A percentile compares a stretch with the other conserved stretches of the same genome.
Conservation (phyloP, 2,113 vertebrate species). For the Trogon melanurus region DNA sequence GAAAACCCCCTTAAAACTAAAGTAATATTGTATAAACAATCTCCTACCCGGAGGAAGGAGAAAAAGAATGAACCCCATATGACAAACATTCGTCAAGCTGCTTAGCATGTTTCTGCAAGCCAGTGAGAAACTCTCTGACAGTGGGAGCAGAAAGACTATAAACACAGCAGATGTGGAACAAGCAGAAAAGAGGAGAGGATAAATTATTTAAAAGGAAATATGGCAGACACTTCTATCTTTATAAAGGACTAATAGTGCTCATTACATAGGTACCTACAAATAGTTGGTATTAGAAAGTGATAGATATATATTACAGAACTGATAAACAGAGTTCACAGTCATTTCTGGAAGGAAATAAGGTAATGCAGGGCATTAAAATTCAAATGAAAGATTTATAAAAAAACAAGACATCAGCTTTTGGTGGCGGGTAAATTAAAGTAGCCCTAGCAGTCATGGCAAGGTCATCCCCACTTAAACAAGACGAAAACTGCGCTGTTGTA, state of each 20-base stretch:
- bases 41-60: neutral
- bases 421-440: neutral
- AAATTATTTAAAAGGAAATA: neutral
- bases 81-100: neutral
- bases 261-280: neutral
- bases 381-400: neutral
- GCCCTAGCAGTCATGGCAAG: neutral
- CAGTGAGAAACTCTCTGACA: neutral
- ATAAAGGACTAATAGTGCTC: neutral
- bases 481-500: neutral
- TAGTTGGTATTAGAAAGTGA: neutral
- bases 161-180: neutral
- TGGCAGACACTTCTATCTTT: neutral
- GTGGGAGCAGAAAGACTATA: neutral
- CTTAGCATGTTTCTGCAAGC: neutral
- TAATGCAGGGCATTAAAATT: neutral
- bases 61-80: neutral
- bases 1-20: neutral
- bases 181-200: neutral
- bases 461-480: neutral
- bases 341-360: neutral
- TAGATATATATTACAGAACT: neutral
- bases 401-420: neutral
- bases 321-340: neutral
- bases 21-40: neutral